Percentiles rank a stretch among this genome's conserved stretches.
Evolutionary conservation across 2,888 invertebrate species (phyloP).

Genomic region (Ernsta delagoae): DNA sequence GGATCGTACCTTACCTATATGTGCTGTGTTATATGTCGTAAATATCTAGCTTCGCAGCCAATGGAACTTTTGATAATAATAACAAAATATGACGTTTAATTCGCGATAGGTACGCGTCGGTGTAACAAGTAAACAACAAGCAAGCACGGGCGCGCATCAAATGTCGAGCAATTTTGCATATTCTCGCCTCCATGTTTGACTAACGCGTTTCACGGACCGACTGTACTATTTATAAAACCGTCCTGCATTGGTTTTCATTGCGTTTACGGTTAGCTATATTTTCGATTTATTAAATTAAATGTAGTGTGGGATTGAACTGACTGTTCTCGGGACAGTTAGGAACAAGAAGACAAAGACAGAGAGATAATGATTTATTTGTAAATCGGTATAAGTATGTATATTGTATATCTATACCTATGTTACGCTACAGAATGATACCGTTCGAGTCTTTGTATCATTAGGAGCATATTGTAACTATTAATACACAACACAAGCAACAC

Average conservation of each 20-base stretch:
- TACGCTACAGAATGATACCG: too few relatives aligned
- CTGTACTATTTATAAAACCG: neutral
- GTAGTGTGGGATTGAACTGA: neutral
- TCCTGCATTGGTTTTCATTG: neutral
- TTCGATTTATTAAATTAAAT: neutral
- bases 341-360: too few relatives aligned
- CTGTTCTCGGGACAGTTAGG: too few relatives aligned
- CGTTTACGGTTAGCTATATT: neutral
- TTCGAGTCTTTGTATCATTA: too few relatives aligned
- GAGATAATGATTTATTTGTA: neutral
- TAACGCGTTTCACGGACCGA: conserved; percentile 2
- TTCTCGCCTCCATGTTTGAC: neutral
- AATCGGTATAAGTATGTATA: too few relatives aligned
- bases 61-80: too few relatives aligned
- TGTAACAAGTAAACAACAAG: neutral
- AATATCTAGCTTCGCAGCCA: too few relatives aligned
- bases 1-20: too few relatives aligned
- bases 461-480: too few relatives aligned
- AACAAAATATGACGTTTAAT: neutral
- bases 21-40: too few relatives aligned
- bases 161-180: neutral
- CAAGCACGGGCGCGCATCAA: neutral
- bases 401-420: too few relatives aligned
- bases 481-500: too few relatives aligned
- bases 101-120: neutral